Evolutionary conservation across 2,113 vertebrate species (phyloP).

Genomic region (Eudyptes chrysolophus): DNA sequence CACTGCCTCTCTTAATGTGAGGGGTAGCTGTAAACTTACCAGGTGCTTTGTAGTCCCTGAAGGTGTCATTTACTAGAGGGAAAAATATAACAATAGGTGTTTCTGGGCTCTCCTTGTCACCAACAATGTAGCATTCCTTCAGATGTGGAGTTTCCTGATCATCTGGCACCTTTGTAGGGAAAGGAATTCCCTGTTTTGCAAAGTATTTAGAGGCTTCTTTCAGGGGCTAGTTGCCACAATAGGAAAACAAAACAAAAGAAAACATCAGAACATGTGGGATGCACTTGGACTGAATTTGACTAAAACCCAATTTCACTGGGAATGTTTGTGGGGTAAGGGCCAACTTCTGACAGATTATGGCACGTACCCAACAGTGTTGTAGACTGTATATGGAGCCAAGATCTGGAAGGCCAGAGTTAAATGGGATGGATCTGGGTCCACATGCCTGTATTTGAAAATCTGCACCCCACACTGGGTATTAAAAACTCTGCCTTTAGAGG

Average conservation of each 20-base stretch:
- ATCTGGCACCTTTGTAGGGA: constrained; percentile 66
- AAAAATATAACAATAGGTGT: constrained; percentile 77
- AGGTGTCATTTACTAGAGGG: constrained; percentile 77
- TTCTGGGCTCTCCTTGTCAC: constrained; percentile 61
- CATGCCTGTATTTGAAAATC: not conserved
- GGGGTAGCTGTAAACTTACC: constrained; percentile 57
- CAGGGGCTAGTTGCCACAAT: constrained; percentile 60
- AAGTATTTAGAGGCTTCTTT: constrained; percentile 79
- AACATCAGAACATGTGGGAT: not conserved
- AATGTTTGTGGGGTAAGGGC: not conserved
- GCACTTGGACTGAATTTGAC: not conserved
- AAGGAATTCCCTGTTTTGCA: constrained; percentile 69
- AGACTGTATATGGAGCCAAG: not conserved
- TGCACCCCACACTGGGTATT: not conserved
- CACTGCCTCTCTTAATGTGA: not conserved
- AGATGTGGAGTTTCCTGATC: constrained; percentile 59
- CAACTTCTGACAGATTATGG: not conserved
- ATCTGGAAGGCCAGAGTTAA: not conserved
- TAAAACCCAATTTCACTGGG: not conserved
- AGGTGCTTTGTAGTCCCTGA: constrained; percentile 80
- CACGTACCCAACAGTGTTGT: not conserved
- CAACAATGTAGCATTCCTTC: constrained; percentile 78
- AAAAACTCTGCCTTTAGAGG: not conserved
- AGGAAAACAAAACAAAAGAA: not conserved
- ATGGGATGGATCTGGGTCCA: not conserved